A percentile compares a stretch with the other conserved stretches of the same genome.
Conservation (phyloP, 2,113 vertebrate species). For the Axis porcinus region DNA sequence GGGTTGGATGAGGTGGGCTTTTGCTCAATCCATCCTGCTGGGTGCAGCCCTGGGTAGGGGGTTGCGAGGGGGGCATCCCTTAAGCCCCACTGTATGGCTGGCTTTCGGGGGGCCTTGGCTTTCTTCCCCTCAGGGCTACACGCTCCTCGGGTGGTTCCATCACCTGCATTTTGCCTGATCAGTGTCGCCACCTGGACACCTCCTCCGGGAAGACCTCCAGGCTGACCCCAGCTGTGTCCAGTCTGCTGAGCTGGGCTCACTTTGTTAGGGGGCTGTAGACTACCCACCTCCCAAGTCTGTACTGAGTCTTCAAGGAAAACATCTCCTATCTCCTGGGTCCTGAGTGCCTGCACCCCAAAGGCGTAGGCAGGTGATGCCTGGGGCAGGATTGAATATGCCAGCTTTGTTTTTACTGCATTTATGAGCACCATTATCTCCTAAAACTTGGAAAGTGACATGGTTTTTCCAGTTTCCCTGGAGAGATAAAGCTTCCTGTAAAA, state of each 20-base stretch:
- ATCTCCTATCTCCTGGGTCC: neutral
- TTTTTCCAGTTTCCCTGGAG: slow-evolving; percentile 16
- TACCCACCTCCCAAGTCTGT: neutral
- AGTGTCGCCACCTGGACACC: neutral
- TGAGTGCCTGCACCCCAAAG: neutral
- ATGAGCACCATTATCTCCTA: neutral
- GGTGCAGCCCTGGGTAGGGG: neutral
- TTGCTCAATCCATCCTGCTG: neutral
- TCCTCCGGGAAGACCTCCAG: neutral
- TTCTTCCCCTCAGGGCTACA: neutral
- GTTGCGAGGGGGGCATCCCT: rapidly evolving
- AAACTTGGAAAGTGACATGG: neutral
- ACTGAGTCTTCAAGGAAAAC: neutral
- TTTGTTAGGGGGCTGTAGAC: neutral
- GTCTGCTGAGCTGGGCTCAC: neutral
- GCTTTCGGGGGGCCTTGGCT: neutral
- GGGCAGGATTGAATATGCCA: neutral
- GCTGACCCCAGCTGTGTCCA: neutral
- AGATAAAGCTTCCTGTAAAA: slow-evolving; percentile 20
- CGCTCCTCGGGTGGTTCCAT: neutral
- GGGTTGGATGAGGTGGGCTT: too few relatives aligned
- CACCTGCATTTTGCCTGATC: neutral
- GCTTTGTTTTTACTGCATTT: neutral
- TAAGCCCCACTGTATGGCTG: neutral
- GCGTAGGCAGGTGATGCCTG: rapidly evolving